These are phyloP conservation scores for Drosophila sucinea DNA, from an alignment of 1,140 invertebrate genomes.

Conservation along the genomic window DNA sequence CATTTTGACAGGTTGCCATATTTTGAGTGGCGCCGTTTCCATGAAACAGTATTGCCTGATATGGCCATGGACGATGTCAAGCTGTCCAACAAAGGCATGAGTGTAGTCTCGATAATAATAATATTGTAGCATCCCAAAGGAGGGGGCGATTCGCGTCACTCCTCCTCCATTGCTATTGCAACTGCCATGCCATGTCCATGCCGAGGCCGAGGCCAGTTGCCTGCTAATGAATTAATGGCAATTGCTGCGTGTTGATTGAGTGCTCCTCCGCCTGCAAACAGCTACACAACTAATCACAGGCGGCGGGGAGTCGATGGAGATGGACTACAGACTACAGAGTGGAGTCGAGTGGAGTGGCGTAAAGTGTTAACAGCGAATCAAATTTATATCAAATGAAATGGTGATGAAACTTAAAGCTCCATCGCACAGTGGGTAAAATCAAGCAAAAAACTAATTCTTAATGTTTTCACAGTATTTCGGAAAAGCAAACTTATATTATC, in stretches of 20 bases:
- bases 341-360: neutral
- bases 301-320: neutral
- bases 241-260: conserved; percentile 16
- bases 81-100: neutral
- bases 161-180: too few species aligned
- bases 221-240: conserved; percentile 56
- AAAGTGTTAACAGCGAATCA: conserved; percentile 9
- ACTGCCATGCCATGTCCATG: neutral
- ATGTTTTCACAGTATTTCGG: too few species aligned
- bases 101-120: neutral
- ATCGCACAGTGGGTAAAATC: too few species aligned
- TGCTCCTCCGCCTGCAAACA: conserved; percentile 11
- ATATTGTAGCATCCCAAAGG: conserved; percentile 1
- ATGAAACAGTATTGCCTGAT: conserved; percentile 5
- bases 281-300: conserved; percentile 25
- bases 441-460: too few species aligned
- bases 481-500: too few species aligned
- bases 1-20: conserved; percentile 41
- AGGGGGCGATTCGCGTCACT: neutral
- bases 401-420: neutral
- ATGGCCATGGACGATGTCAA: neutral
- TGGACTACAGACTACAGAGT: too few species aligned
- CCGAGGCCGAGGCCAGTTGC: conserved; percentile 14
- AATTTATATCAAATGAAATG: conserved; percentile 1
- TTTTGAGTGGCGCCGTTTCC: conserved; percentile 38